phyloP scores from a whole-genome alignment of 2,888 invertebrate genomes.

The Cordilura impudica region DNA sequence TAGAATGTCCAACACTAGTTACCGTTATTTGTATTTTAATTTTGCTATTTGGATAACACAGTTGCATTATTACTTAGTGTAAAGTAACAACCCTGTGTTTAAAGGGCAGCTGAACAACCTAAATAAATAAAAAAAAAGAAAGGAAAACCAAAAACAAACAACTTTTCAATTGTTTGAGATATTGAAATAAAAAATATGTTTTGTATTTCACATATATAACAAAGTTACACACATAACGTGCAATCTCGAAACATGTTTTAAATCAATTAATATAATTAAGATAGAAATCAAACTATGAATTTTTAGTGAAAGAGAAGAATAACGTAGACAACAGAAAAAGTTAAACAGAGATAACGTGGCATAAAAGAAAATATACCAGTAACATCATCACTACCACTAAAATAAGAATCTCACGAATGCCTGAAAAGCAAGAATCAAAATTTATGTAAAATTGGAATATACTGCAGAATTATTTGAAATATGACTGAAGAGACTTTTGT shows the following conservation, averaged over 20 bases:
- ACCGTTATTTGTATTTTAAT: not conserved
- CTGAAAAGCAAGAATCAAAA: not conserved
- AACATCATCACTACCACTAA: not conserved
- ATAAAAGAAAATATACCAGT: constrained; percentile 24
- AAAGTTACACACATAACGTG: too few species aligned
- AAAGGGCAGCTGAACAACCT: not conserved
- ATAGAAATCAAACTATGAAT: not conserved
- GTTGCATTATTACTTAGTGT: not conserved
- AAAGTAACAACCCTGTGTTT: not conserved
- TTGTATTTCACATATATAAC: not conserved
- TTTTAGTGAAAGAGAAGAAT: not conserved
- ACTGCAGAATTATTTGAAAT: not conserved
- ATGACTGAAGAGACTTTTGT: constrained; percentile 87
- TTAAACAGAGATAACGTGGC: constrained; percentile 51
- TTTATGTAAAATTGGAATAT: not conserved
- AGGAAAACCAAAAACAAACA: not conserved
- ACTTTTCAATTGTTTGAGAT: not conserved
- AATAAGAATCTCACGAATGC: constrained; percentile 11
- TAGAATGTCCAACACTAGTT: not conserved
- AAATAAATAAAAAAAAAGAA: not conserved
- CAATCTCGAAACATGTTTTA: not conserved
- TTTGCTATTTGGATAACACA: not conserved
- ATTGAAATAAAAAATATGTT: not conserved
- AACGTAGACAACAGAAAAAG: not conserved
- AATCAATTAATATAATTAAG: not conserved